phyloP scores from a whole-genome alignment of 2,113 vertebrate genomes.

The Gavia stellata region DNA sequence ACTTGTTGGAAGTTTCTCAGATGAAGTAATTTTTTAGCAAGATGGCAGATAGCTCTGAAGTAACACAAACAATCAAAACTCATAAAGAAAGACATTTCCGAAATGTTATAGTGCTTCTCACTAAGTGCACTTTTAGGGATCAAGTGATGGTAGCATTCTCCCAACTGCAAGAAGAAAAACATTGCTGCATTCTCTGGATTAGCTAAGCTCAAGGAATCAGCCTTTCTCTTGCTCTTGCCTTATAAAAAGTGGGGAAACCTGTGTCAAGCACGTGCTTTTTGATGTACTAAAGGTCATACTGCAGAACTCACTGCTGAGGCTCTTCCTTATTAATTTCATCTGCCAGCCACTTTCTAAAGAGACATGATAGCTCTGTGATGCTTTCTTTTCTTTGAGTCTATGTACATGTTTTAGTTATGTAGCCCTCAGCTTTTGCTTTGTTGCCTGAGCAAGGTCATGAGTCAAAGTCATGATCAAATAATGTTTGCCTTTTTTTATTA shows the following conservation, averaged over 20 bases:
- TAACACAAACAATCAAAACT: not conserved
- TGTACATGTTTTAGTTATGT: not conserved
- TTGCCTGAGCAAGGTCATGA: not conserved
- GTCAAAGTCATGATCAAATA: not conserved
- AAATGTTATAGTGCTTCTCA: not conserved
- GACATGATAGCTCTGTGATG: not conserved
- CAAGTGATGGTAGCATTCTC: not conserved
- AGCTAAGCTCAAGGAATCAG: not conserved
- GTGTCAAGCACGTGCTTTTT: not conserved
- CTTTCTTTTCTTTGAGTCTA: not conserved
- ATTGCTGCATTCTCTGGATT: not conserved
- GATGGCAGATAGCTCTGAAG: not conserved
- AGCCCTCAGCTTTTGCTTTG: not conserved
- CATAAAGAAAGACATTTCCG: not conserved
- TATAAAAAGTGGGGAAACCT: not conserved
- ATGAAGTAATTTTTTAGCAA: not conserved
- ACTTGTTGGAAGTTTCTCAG: not conserved
- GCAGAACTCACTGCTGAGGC: not conserved
- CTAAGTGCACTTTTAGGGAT: not conserved
- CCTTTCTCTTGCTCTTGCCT: not conserved
- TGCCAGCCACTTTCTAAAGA: not conserved
- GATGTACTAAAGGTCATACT: not conserved
- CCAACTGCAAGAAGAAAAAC: not conserved
- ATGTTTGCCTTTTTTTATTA: not conserved
- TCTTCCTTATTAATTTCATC: not conserved